A percentile compares a stretch with the other conserved stretches of the same genome.
Conservation (phyloP, 2,888 invertebrate species). For the Sipha maydis region DNA sequence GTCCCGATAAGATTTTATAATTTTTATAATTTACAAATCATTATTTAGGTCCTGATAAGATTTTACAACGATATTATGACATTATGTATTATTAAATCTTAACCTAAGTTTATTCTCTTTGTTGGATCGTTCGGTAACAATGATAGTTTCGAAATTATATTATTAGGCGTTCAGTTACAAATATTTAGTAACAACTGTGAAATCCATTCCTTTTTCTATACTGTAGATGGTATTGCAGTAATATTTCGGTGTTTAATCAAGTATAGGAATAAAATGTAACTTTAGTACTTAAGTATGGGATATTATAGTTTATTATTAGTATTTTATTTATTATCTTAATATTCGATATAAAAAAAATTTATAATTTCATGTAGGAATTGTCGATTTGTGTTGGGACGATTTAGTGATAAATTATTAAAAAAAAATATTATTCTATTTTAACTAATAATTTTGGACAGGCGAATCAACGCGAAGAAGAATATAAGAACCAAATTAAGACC, state of each 20-base stretch:
- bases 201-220: neutral
- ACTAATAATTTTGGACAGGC: constrained; percentile 73
- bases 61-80: neutral
- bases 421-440: constrained; percentile 20
- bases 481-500: constrained; percentile 99
- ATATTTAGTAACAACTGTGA: neutral
- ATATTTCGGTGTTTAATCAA: neutral
- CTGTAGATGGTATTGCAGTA: neutral
- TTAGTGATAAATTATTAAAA: neutral
- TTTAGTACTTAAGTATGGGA: too few species aligned
- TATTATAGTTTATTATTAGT: too few species aligned
- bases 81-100: neutral
- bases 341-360: too few species aligned
- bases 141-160: neutral
- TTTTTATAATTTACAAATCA: neutral
- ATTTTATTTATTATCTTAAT: too few species aligned
- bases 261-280: neutral
- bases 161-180: too few species aligned
- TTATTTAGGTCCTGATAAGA: neutral
- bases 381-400: neutral
- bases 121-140: neutral
- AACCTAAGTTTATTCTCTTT: neutral
- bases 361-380: too few species aligned
- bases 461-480: constrained; percentile 99
- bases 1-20: neutral